Evolutionary conservation across 2,113 vertebrate genomes (phyloP).

Genomic region (Gnathonemus echidnorhynchus): DNA sequence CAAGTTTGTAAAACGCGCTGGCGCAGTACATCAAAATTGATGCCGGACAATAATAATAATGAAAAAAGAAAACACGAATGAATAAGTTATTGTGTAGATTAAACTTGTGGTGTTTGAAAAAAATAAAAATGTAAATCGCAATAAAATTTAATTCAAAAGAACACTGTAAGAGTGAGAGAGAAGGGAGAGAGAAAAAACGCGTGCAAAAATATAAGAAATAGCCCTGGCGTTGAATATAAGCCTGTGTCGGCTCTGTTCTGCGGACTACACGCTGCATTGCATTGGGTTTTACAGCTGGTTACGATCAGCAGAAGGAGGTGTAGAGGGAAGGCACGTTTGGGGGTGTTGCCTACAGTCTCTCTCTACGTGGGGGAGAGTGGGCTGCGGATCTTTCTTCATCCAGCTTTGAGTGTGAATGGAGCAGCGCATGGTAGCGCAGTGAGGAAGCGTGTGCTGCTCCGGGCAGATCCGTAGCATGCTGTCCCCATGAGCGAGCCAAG

Average conservation of each 20-base stretch:
- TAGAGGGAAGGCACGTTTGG: conserved; percentile 22
- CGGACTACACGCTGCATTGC: background rate
- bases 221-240: background rate
- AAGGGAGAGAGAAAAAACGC: background rate
- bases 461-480: background rate
- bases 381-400: conserved; percentile 4
- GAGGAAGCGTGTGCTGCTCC: background rate
- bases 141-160: background rate
- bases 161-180: background rate
- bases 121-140: background rate
- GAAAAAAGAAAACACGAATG: background rate
- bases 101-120: background rate
- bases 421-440: background rate
- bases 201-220: background rate
- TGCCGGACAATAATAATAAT: background rate
- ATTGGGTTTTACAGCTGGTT: conserved; percentile 32
- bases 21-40: background rate
- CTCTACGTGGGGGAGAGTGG: conserved; percentile 20
- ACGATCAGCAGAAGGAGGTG: conserved; percentile 26
- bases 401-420: conserved; percentile 29
- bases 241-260: background rate
- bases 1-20: background rate
- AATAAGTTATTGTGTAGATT: background rate
- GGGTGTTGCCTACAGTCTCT: conserved; percentile 39
- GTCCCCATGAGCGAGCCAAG: background rate